phyloP scores from a whole-genome alignment of 2,113 vertebrate genomes.

The Perognathus longimembris region DNA sequence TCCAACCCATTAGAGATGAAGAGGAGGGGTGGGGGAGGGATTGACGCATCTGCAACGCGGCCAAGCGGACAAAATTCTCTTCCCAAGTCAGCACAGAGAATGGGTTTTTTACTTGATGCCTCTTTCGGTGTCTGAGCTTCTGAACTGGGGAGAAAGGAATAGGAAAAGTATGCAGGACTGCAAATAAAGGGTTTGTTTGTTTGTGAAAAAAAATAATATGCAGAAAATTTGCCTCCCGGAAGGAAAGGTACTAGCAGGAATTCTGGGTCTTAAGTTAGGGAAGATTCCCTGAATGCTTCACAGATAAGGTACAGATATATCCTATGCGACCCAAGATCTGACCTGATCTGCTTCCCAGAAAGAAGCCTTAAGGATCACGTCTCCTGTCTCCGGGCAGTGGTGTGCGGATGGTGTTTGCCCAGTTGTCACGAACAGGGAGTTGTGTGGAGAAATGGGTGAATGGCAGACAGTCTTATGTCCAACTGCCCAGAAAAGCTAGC shows the following conservation, averaged over 20 bases:
- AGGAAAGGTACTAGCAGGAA: background rate
- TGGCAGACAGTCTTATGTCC: background rate
- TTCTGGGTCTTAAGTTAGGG: conserved; percentile 17
- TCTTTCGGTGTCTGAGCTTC: conserved; percentile 13
- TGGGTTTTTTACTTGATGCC: conserved; percentile 43
- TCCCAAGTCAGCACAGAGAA: background rate
- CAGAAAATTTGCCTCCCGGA: background rate
- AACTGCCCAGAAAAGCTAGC: background rate
- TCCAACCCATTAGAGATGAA: conserved; percentile 57
- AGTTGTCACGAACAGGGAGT: background rate
- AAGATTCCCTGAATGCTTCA: background rate
- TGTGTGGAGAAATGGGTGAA: background rate
- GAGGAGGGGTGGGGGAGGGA: background rate
- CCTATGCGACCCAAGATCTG: background rate
- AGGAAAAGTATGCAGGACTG: background rate
- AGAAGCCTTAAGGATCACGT: background rate
- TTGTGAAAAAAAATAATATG: conserved; percentile 39
- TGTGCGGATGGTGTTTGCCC: background rate
- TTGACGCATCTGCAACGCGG: conserved; percentile 67
- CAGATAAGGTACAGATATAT: conserved; percentile 16
- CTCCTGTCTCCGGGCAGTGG: background rate
- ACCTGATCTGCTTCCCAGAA: conserved; percentile 34
- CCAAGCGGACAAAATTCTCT: conserved; percentile 13
- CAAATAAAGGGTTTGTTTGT: background rate
- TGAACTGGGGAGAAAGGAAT: conserved; percentile 10